These are phyloP conservation scores for Tetropium fuscum DNA, from an alignment of 2,888 invertebrate species.

Conservation along the genomic window DNA sequence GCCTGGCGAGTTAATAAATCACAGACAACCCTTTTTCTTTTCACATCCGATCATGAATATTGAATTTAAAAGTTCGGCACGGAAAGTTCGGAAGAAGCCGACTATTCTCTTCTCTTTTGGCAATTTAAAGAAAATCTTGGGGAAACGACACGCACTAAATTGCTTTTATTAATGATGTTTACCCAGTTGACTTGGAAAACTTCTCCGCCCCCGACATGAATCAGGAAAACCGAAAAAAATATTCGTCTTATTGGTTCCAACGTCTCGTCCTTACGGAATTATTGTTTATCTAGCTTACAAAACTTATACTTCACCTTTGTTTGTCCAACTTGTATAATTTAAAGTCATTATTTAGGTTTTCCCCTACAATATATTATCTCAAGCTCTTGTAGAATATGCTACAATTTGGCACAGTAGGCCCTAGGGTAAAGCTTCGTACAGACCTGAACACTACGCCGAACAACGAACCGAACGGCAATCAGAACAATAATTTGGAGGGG, in stretches of 20 bases:
- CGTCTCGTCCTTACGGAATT: conserved; percentile 9
- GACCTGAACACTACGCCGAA: background rate
- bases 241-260: conserved; percentile 8
- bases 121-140: conserved; percentile 59
- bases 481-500: too few species aligned
- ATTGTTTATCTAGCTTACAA: conserved; percentile 15
- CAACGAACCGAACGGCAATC: background rate
- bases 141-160: conserved; percentile 60
- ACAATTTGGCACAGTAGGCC: too few species aligned
- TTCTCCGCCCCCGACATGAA: conserved; percentile 36
- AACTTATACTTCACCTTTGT: conserved; percentile 3
- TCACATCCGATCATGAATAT: conserved; percentile 58
- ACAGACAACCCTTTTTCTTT: conserved; percentile 48
- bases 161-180: conserved; percentile 66
- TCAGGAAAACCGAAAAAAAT: conserved; percentile 34
- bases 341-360: background rate
- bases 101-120: conserved; percentile 43
- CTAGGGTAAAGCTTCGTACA: conserved; percentile 1
- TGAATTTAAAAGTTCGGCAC: conserved; percentile 58
- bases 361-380: too few species aligned
- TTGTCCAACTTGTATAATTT: conserved; percentile 7
- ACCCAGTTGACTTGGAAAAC: conserved; percentile 47
- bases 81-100: conserved; percentile 46
- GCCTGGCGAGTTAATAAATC: conserved; percentile 43
- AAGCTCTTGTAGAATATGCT: too few species aligned